phyloP scores from a whole-genome alignment of 2,797 vertebrate species.

The Microctenopoma steveboyesi region DNA sequence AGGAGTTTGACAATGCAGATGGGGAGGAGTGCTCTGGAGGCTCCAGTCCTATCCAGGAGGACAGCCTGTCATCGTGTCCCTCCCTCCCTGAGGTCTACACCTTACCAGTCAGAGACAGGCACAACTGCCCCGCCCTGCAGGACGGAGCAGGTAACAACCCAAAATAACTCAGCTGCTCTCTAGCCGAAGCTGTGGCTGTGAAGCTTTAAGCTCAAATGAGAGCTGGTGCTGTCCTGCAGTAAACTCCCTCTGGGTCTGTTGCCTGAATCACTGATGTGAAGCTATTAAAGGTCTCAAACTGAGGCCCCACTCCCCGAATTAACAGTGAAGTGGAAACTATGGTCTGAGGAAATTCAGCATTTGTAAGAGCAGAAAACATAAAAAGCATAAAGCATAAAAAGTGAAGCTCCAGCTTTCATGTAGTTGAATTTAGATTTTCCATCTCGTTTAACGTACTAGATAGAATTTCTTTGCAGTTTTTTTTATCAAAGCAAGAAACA shows the following conservation, averaged over 20 bases:
- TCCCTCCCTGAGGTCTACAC: conserved; percentile 95
- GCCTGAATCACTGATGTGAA: conserved; percentile 41
- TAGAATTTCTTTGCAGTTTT: too few species aligned
- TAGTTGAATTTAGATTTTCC: background rate
- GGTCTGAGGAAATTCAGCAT: conserved; percentile 51
- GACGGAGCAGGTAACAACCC: conserved; percentile 84
- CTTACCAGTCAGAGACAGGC: conserved; percentile 86
- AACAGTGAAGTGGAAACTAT: conserved; percentile 55
- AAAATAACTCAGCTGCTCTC: background rate
- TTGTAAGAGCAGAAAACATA: conserved; percentile 1
- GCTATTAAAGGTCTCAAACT: conserved; percentile 57
- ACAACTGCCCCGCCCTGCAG: conserved; percentile 74
- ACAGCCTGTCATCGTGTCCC: conserved; percentile 93
- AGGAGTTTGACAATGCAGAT: conserved; percentile 94
- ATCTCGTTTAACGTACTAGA: background rate
- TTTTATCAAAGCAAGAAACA: too few species aligned
- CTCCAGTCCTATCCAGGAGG: conserved; percentile 92
- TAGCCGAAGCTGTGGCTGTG: background rate
- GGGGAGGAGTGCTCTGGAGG: conserved; percentile 92
- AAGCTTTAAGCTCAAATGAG: background rate
- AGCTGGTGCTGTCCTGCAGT: conserved; percentile 5
- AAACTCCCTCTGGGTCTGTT: conserved; percentile 32
- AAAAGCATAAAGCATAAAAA: too few species aligned
- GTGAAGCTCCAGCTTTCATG: too few species aligned
- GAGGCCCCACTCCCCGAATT: conserved; percentile 35